Evolutionary conservation across 2,888 invertebrate species (phyloP), one percentile per base, ranked within the genome.

Genomic region (Phengaris alcon): DNA sequence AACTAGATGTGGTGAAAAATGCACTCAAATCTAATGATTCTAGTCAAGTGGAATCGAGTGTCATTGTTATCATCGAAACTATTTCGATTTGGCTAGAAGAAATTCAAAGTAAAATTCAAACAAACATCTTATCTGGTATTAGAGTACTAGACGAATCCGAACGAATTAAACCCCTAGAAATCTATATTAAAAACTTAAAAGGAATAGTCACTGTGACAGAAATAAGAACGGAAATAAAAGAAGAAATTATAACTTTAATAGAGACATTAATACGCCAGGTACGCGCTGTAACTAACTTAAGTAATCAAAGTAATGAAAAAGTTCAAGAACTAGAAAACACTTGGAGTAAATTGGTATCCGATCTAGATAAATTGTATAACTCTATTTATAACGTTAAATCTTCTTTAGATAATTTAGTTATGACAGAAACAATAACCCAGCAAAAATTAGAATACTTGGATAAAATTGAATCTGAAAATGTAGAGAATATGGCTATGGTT

Each of bases 81-180:
- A 96, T 98, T 68, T 97, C 97, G 0, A 96, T 96, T 13, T 97
- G 97, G 97, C 86, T 98, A 68, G 97, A 97, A 89, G 97, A 96
- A 48, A 97, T 97, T 77, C 97, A 97, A 84, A 97, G 97, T 80
- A 95, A 95, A 81, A 96, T 97, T 72, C 96, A 91, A 77, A 86
- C 83, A 81, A 85, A 90, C 77, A 88, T 88, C 75, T 78, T 86
- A 8, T 81, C 85, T 69, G 87, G 88, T 68, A 78, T 80, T 8
- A 86, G 82, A 78, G 76, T 84, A 13, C 79, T 81, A 6, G 84
- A 89, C 79, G 88, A 91, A 79, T 83, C 83, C 59, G 87, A 88
- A 81, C 85, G 88, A 10, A 80, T 93, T 0, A 85, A 85, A 72
- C 81, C 83, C 68, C 79, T 95, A n/a, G 93, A 95, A 81, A 94